phyloP scores from a whole-genome alignment of 1,140 invertebrate species.

The Pachyrhynchus sulphureomaculatus region DNA sequence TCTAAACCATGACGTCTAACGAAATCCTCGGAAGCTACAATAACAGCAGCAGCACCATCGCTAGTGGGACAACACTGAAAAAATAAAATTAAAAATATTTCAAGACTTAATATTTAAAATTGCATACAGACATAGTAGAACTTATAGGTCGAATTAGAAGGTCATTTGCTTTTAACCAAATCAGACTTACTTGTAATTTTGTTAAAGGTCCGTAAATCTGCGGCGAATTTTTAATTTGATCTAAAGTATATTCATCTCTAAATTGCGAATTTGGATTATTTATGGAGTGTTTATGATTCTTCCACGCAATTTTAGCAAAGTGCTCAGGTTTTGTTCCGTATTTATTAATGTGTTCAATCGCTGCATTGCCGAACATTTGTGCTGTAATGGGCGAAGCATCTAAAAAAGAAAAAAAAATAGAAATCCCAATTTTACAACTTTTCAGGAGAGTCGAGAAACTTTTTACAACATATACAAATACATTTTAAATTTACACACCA shows the following conservation, averaged over 20 bases:
- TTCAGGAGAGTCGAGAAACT: neutral
- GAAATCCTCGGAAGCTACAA: slow-evolving; percentile 90
- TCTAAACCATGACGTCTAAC: slow-evolving; percentile 81
- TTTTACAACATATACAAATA: too few species aligned
- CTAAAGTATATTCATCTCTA: slow-evolving; percentile 82
- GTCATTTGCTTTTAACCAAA: too few species aligned
- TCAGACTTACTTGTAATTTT: slow-evolving; percentile 74
- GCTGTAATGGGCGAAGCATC: slow-evolving; percentile 80
- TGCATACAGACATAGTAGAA: too few species aligned
- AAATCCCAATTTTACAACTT: neutral
- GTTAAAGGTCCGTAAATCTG: slow-evolving; percentile 87
- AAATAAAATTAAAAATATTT: neutral
- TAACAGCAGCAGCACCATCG: slow-evolving; percentile 90
- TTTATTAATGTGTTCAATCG: slow-evolving; percentile 94
- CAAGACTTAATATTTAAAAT: too few species aligned
- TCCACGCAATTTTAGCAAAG: slow-evolving; percentile 96
- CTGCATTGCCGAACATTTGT: slow-evolving; percentile 97
- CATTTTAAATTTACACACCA: too few species aligned
- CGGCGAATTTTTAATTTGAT: slow-evolving; percentile 85
- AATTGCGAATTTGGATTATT: slow-evolving; percentile 97
- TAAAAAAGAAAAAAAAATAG: neutral
- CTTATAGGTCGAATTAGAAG: too few species aligned
- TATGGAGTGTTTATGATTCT: slow-evolving; percentile 95
- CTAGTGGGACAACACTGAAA: slow-evolving; percentile 89
- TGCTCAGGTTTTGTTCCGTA: slow-evolving; percentile 92